Evolutionary conservation across 2,113 vertebrate genomes (phyloP).

Genomic region (Calyptommatus sinebrachiatus): DNA sequence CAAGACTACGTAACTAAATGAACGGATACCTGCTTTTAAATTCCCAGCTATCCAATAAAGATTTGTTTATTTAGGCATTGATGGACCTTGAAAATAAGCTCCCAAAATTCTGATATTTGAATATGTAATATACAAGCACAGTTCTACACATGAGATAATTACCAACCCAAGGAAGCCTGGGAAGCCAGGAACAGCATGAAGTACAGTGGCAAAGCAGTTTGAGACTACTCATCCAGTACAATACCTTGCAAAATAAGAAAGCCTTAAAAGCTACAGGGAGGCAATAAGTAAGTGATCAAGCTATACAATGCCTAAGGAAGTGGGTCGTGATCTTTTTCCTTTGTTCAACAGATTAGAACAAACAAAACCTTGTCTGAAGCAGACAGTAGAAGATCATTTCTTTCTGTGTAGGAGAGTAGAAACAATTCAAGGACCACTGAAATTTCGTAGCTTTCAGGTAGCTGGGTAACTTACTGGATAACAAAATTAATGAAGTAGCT

Average conservation of each 20-base stretch:
- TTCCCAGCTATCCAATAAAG: too few species aligned
- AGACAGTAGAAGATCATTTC: background rate
- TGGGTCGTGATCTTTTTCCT: background rate
- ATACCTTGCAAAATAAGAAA: conserved; percentile 1
- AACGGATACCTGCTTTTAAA: too few species aligned
- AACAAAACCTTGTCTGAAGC: background rate
- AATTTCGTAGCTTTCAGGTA: background rate
- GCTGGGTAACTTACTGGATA: background rate
- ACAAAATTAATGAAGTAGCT: conserved; percentile 25
- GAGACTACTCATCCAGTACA: background rate
- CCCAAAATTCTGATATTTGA: background rate
- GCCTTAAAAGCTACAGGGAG: background rate
- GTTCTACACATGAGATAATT: background rate
- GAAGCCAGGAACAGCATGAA: background rate
- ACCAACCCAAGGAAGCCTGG: background rate
- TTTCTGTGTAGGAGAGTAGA: background rate
- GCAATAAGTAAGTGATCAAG: conserved; percentile 5
- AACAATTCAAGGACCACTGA: conserved; percentile 24
- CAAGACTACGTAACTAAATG: too few species aligned
- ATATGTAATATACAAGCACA: background rate
- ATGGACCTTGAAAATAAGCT: too few species aligned
- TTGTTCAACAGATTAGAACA: background rate
- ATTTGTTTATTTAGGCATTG: too few species aligned
- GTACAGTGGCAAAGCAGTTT: background rate
- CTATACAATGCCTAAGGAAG: background rate